Base-by-base conservation (phyloP, 2,113 vertebrate genomes). In the Dicaeum eximium region DNA sequence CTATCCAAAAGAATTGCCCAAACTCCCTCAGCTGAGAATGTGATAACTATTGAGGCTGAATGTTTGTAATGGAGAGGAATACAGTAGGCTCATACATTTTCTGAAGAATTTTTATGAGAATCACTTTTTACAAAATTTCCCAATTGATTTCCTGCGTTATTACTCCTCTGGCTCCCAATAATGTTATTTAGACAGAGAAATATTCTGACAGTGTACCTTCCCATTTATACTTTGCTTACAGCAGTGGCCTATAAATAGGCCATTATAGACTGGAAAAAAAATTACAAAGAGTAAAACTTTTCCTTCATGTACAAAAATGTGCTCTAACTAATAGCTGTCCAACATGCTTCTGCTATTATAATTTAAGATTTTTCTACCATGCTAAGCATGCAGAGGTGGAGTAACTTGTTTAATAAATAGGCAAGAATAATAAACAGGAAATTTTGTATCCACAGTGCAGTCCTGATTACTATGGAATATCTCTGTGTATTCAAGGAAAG, bases 81-180 rank as follows among this genome's bases (percentile, higher is more conserved):
- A 69, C 16, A 71, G 70, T 48, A 80, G 30, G 8, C 35, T 61
- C 25, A 90, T 82, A 73, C 15, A 78, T 86, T 93, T 91, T 80
- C 22, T 82, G 80, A 90, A 54, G 73, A 86, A 88, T 87, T 96
- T 92, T 94, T 95, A 95, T 92, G 48, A 94, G 70, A 96, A 93
- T 62, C 57, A 66, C 88, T 94, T 95, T 93, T 96, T 86, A 92
- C 42, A 94, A 94, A 94, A 93, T 94, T 91, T 94, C 61, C 62
- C 61, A 44, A 92, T 92, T 96, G 78, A 95, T 91, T 96, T 94
- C 40, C 23, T 87, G 28, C 0, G 0, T 93, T 94, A 92, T 94
- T 96, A 77, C 64, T 92, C 74, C 83, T 92, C 72, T 89, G 58
- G 67, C 66, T 93, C 75, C 65, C 64, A 88, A 47, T 90, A 91